These are phyloP conservation scores for Ceyx cyanopectus DNA, from an alignment of 2,113 vertebrate species.

Conservation along the genomic window DNA sequence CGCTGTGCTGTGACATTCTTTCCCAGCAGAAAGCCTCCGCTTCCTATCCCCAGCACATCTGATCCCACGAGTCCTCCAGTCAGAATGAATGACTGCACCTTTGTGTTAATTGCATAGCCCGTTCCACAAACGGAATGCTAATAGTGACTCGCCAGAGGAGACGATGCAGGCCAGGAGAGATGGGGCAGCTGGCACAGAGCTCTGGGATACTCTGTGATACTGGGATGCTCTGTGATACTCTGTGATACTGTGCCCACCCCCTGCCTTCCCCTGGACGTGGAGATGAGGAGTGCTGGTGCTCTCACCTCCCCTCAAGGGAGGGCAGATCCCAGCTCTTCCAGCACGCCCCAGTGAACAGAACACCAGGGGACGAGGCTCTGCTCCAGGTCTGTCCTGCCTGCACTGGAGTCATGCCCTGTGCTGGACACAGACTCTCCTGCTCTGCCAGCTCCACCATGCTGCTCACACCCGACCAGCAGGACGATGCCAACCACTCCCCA, in stretches of 20 bases:
- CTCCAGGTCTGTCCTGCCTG: neutral
- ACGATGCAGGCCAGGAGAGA: neutral
- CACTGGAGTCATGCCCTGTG: neutral
- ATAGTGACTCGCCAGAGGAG: conserved; percentile 47
- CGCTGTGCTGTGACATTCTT: conserved; percentile 83
- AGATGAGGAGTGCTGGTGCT: neutral
- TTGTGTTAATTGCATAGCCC: conserved; percentile 77
- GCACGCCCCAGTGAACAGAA: neutral
- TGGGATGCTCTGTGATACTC: too few species aligned
- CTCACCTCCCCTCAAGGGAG: neutral
- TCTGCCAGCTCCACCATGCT: neutral
- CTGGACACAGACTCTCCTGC: neutral
- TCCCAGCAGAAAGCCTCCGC: conserved; percentile 79
- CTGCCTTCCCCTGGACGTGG: neutral
- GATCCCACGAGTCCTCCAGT: conserved; percentile 78
- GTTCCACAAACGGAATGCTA: conserved; percentile 71
- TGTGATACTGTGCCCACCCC: too few species aligned
- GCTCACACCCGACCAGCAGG: neutral
- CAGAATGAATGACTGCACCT: conserved; percentile 81
- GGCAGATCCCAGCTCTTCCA: neutral
- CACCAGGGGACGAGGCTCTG: neutral
- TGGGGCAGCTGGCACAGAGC: neutral
- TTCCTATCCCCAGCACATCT: conserved; percentile 72
- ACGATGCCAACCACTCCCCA: neutral
- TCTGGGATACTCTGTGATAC: too few species aligned